Percentiles rank a stretch among this genome's conserved stretches.
These are phyloP conservation scores for Dryomyza anilis DNA, from an alignment of 2,888 invertebrate genomes.

Conservation along the genomic window DNA sequence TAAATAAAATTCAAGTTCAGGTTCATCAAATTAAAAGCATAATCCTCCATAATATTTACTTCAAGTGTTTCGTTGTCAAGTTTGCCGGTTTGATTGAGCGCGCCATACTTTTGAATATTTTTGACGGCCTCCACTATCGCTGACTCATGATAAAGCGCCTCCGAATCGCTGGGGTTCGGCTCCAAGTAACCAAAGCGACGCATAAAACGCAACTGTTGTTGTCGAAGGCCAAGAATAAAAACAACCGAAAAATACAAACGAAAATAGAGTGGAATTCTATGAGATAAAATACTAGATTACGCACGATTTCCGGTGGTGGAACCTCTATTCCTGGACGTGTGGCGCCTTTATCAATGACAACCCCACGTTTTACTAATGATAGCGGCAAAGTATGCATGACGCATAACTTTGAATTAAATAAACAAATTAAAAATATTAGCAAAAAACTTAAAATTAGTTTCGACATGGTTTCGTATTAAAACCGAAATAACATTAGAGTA, in stretches of 20 bases:
- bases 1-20: constrained; percentile 33
- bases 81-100: constrained; percentile 70
- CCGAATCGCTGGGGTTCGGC: constrained; percentile 63
- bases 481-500: too few relatives aligned
- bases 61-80: constrained; percentile 70
- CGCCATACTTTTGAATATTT: constrained; percentile 74
- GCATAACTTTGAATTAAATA: not conserved
- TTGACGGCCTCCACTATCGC: constrained; percentile 70
- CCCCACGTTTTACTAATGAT: not conserved
- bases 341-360: too few relatives aligned
- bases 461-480: too few relatives aligned
- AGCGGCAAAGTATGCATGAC: constrained; percentile 2
- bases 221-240: too few relatives aligned
- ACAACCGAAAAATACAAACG: not conserved
- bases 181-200: constrained; percentile 73
- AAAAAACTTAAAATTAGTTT: too few relatives aligned
- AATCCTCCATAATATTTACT: constrained; percentile 53
- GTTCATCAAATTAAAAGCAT: not conserved
- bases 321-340: constrained; percentile 36
- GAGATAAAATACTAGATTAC: too few relatives aligned
- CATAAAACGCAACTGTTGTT: constrained; percentile 70
- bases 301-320: constrained; percentile 46
- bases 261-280: too few relatives aligned
- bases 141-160: constrained; percentile 68
- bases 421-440: not conserved